Base-by-base conservation (phyloP, 53 echinoderm and acorn worm genomes). In the Henricia sp. region DNA sequence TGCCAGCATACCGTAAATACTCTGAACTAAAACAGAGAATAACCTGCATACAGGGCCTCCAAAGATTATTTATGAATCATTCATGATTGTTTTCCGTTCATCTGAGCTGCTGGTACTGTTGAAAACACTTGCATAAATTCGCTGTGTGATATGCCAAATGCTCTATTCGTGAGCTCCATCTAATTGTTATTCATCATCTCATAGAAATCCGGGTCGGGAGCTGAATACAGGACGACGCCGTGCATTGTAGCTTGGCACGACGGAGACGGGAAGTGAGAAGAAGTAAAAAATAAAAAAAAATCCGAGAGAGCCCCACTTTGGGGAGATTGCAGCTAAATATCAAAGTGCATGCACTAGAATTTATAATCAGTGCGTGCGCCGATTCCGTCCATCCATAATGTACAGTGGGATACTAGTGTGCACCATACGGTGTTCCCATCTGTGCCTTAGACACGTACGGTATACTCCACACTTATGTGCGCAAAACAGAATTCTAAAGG, bases 321-420 rank as follows among this genome's bases (percentile, higher is more conserved):
- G 30, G 50, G 60, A 28, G 77, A 42, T 59, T 30, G 44, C 44
- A 64, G 65, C 44, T 80, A 80, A 80, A 80, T 63, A 62, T 63
- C 80, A 80, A 80, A 80, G 80, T 80, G 80, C 80, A 80, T 35
- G 64, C 44, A 48, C 40, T 63, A 34, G 80, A 80, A 80, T 80
- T 80, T 27, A 80, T 80, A 80, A 80, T 80, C 80, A 80, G 73
- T 41, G 52, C 32, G 62, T 60, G 13, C 30, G 33, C 30, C 62
- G 1, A 34, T 28, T 34, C 2, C 29, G 30, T 14, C 17, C 6
- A 34, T 32, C 33, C n/a, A n/a, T n/a, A n/a, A n/a, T n/a, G n/a
- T n/a, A n/a, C n/a, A n/a, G n/a, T n/a, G n/a, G n/a, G n/a, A 36
- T 19, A 46, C 29, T 26, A 25, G 28, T 4, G 19, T 34, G 3